A percentile compares a stretch with the other conserved stretches of the same genome.
phyloP scores from a whole-genome alignment of 2,113 vertebrate species.

The Speoplatyrhinus poulsoni region DNA sequence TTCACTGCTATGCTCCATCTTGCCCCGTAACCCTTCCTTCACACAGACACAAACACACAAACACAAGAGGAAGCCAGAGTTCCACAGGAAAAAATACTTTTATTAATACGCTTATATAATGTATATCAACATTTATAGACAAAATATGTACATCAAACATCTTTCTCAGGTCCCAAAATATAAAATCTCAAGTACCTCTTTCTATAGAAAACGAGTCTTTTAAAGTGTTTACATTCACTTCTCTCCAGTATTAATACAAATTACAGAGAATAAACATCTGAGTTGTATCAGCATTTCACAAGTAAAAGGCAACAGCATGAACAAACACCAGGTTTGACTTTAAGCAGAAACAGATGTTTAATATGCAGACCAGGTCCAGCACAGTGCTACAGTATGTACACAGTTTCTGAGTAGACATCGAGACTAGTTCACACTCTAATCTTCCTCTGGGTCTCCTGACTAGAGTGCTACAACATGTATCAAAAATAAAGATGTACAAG shows the following conservation, averaged over 20 bases:
- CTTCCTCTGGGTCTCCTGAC: slow-evolving; percentile 24
- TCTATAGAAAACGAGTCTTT: slow-evolving; percentile 89
- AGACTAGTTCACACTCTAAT: slow-evolving; percentile 48
- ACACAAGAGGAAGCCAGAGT: slow-evolving; percentile 43
- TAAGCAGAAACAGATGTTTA: slow-evolving; percentile 79
- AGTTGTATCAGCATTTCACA: slow-evolving; percentile 86
- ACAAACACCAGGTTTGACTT: slow-evolving; percentile 82
- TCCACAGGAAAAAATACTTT: slow-evolving; percentile 95
- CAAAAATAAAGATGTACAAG: slow-evolving; percentile 81
- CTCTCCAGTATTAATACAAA: slow-evolving; percentile 89
- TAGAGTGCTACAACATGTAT: slow-evolving; percentile 68
- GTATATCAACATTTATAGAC: slow-evolving; percentile 92
- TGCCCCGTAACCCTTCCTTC: background rate
- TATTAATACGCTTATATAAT: slow-evolving; percentile 91
- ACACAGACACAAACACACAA: background rate
- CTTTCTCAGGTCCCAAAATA: slow-evolving; percentile 92
- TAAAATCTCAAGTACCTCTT: slow-evolving; percentile 94
- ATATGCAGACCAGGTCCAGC: slow-evolving; percentile 86
- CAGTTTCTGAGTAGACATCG: slow-evolving; percentile 64
- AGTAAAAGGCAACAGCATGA: slow-evolving; percentile 95
- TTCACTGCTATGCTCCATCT: slow-evolving; percentile 10
- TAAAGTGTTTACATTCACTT: slow-evolving; percentile 93
- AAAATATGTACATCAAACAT: slow-evolving; percentile 98
- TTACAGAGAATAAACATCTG: slow-evolving; percentile 82
- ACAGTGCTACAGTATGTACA: slow-evolving; percentile 79